phyloP scores from a whole-genome alignment of 1,140 invertebrate genomes.

The Stratiolaelaps scimitus region DNA sequence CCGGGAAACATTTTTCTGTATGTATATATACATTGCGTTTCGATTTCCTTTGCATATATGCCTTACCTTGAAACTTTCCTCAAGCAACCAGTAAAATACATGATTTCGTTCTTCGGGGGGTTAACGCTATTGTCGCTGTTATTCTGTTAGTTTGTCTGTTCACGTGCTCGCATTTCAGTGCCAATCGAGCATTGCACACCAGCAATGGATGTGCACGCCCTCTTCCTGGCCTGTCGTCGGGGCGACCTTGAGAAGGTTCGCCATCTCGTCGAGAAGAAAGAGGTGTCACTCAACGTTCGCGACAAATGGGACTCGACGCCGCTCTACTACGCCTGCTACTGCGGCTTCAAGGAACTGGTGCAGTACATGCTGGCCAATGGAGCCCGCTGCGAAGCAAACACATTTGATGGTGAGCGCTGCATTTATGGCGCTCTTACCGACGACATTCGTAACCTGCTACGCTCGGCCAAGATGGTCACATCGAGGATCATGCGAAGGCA shows the following conservation, averaged over 20 bases:
- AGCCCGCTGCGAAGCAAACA: constrained; percentile 48
- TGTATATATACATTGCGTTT: too few species aligned
- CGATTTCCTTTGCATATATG: too few species aligned
- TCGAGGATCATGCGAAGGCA: constrained; percentile 44
- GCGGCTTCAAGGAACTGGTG: constrained; percentile 47
- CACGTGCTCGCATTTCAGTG: too few species aligned
- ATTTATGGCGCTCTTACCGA: constrained; percentile 48
- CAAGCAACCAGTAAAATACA: too few species aligned
- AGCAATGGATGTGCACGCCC: constrained; percentile 7
- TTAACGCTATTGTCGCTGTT: too few species aligned
- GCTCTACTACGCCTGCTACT: constrained; percentile 49
- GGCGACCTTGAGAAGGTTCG: constrained; percentile 14
- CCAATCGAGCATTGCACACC: not conserved
- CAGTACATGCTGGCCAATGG: constrained; percentile 47
- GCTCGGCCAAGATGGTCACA: constrained; percentile 45
- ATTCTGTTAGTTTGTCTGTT: too few species aligned
- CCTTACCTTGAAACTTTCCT: too few species aligned
- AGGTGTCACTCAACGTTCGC: constrained; percentile 45
- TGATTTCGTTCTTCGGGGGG: too few species aligned
- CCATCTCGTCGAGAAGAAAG: constrained; percentile 46
- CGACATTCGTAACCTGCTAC: constrained; percentile 44
- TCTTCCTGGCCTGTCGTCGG: not conserved
- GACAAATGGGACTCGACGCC: constrained; percentile 50
- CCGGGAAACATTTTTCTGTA: too few species aligned
- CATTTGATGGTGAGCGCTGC: constrained; percentile 51